Evolutionary conservation across 2,888 invertebrate species (phyloP).

Genomic region (Mycalesis mineus): DNA sequence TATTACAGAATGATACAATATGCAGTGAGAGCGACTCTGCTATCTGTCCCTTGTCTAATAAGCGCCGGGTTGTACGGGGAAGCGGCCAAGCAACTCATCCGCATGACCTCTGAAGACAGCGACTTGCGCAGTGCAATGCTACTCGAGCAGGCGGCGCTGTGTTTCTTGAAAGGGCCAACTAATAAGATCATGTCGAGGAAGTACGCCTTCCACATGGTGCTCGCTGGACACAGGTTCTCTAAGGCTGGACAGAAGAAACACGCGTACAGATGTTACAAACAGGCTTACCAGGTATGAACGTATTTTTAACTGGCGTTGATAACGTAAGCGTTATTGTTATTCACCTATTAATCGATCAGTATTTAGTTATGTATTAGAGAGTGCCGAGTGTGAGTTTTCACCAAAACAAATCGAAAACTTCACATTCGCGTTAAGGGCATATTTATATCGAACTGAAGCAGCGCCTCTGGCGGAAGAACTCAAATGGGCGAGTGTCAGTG

Average conservation of each 20-base stretch:
- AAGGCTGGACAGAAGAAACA: constrained; percentile 96
- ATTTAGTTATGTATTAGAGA: no score
- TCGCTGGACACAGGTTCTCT: constrained; percentile 96
- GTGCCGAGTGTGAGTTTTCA: no score
- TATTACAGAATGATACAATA: constrained; percentile 88
- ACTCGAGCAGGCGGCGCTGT: constrained; percentile 96
- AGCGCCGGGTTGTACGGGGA: constrained; percentile 88
- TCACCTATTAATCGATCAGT: no score
- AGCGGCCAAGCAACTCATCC: constrained; percentile 95
- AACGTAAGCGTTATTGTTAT: no score
- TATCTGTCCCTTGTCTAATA: constrained; percentile 92
- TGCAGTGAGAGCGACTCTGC: constrained; percentile 92
- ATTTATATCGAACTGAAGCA: no score
- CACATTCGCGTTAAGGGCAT: no score
- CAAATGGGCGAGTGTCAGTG: no score
- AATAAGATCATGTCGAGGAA: constrained; percentile 89
- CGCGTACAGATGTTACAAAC: constrained; percentile 93
- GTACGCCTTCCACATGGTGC: constrained; percentile 96
- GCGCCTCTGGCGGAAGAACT: no score
- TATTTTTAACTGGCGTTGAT: no score
- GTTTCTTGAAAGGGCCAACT: constrained; percentile 83
- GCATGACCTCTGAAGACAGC: constrained; percentile 98
- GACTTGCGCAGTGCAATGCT: constrained; percentile 95
- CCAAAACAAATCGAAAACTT: no score
- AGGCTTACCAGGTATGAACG: constrained; percentile 88